Conservation (phyloP, 2,888 invertebrate species). For the Cheilosia soror region DNA sequence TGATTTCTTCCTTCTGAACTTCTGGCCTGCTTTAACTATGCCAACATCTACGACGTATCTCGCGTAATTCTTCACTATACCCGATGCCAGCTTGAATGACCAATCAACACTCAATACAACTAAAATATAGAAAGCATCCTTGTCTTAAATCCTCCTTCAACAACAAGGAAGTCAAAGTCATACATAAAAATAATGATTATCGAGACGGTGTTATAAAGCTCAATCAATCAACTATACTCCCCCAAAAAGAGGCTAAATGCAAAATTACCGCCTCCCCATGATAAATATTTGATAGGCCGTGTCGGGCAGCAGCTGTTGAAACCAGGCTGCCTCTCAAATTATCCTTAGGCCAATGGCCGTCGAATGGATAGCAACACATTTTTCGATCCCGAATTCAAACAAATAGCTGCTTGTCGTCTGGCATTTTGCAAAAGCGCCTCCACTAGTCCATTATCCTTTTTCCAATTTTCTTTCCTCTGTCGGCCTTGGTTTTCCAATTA, state of each 20-base stretch:
- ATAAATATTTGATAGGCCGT: neutral
- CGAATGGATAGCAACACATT: constrained; percentile 34
- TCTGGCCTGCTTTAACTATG: too few relatives aligned
- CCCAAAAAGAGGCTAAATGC: neutral
- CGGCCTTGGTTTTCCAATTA: constrained; percentile 67
- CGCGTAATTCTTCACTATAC: too few relatives aligned
- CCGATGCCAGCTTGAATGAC: too few relatives aligned
- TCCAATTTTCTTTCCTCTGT: constrained; percentile 39
- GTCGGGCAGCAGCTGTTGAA: neutral
- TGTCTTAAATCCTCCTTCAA: too few relatives aligned
- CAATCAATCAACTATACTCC: constrained; percentile 38
- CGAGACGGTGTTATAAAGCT: constrained; percentile 10
- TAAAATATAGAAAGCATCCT: too few relatives aligned
- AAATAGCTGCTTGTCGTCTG: constrained; percentile 32
- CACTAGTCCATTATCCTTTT: constrained; percentile 27
- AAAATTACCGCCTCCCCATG: neutral
- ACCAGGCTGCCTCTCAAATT: constrained; percentile 33
- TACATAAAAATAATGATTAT: constrained; percentile 1
- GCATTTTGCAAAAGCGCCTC: neutral
- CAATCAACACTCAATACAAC: too few relatives aligned
- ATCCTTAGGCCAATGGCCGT: constrained; percentile 37
- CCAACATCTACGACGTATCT: too few relatives aligned
- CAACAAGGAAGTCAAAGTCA: too few relatives aligned
- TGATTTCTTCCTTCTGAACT: too few relatives aligned
- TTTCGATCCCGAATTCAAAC: constrained; percentile 34